These are phyloP conservation scores for Aphelenchoides fujianensis DNA, from an alignment of 1,140 invertebrate species.

Conservation along the genomic window DNA sequence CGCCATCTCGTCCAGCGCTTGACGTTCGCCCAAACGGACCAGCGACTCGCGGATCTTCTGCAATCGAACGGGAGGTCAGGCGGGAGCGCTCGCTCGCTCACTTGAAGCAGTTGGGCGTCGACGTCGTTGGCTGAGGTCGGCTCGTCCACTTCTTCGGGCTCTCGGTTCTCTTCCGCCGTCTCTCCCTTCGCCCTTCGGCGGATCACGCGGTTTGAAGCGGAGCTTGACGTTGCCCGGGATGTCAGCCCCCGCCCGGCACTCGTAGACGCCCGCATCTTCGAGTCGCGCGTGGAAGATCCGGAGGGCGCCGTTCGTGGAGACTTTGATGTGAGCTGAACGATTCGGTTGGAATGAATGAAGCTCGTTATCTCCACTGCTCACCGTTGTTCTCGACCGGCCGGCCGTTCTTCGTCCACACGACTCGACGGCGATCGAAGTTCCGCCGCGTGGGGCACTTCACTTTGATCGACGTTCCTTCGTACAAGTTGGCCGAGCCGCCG, in stretches of 20 bases:
- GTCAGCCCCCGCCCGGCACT: constrained; percentile 53
- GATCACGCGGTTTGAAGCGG: constrained; percentile 45
- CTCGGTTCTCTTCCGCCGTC: constrained; percentile 15
- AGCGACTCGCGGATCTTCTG: constrained; percentile 46
- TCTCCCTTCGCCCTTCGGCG: not conserved
- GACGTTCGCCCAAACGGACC: constrained; percentile 35
- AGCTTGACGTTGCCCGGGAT: constrained; percentile 58
- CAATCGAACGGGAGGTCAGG: no score
- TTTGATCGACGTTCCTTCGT: constrained; percentile 57
- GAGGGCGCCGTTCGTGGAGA: constrained; percentile 58
- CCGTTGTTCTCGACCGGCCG: constrained; percentile 51
- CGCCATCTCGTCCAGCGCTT: constrained; percentile 31
- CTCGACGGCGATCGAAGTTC: constrained; percentile 46
- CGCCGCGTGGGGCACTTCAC: constrained; percentile 57
- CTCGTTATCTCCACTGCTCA: constrained; percentile 27
- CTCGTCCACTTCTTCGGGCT: constrained; percentile 15
- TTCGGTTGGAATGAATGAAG: not conserved
- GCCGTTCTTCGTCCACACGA: constrained; percentile 59
- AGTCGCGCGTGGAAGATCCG: constrained; percentile 58
- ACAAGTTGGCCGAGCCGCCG: constrained; percentile 57
- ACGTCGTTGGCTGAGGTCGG: constrained; percentile 20
- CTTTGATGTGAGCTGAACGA: constrained; percentile 58
- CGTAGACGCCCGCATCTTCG: constrained; percentile 59
- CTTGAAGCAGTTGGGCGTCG: constrained; percentile 16
- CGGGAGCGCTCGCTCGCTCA: not conserved